These are phyloP conservation scores for Graptemys geographica DNA, from an alignment of 2,797 vertebrate species.

Conservation along the genomic window DNA sequence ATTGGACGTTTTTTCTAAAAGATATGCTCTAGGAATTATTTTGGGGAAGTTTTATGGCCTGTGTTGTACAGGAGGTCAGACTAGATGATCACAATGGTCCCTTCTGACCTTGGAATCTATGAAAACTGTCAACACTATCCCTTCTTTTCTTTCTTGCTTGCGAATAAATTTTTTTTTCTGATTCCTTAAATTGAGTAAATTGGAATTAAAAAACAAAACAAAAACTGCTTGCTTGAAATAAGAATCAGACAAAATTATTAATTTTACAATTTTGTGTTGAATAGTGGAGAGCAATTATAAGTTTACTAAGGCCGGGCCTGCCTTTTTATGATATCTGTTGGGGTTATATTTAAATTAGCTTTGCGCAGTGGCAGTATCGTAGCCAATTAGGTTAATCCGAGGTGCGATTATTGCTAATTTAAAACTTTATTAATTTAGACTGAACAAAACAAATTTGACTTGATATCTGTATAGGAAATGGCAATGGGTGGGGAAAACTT, in stretches of 20 bases:
- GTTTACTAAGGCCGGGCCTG: accelerated
- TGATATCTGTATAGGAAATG: background rate
- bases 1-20: no score
- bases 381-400: constrained; percentile 94
- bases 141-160: accelerated
- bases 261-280: background rate
- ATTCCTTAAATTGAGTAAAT: background rate
- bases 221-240: background rate
- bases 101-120: background rate
- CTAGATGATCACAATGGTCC: background rate
- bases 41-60: background rate
- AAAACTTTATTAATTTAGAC: constrained; percentile 80
- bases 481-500: background rate
- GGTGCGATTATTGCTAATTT: constrained; percentile 96
- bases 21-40: background rate
- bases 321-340: accelerated
- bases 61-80: background rate
- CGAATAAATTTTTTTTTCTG: background rate
- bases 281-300: accelerated
- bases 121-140: background rate
- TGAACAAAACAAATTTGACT: background rate
- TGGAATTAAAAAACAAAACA: background rate
- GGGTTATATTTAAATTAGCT: background rate
- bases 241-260: accelerated
- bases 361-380: constrained; percentile 95